Base-by-base conservation (phyloP, 2,113 vertebrate species). In the Hirundichthys speculiger region DNA sequence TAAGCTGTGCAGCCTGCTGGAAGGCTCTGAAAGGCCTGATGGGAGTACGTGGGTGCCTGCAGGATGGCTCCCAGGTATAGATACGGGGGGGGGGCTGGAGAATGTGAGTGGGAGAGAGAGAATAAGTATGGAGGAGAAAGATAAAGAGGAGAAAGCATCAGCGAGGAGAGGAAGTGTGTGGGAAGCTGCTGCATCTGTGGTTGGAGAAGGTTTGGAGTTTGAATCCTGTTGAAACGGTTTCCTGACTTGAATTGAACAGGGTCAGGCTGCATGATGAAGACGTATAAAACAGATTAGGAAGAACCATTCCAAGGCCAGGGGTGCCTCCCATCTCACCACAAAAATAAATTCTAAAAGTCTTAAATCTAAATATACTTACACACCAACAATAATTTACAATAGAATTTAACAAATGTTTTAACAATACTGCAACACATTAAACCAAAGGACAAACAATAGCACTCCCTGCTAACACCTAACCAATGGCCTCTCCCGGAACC, bases 21-120 rank as follows among this genome's bases (percentile, higher is more conserved):
- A 90, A 83, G 74, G 77, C 50, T 16, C 62, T 82, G 79, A 87
- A 90, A 83, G 69, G 69, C 64, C 58, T 39, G 70, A 69, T 65
- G 82, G 64, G 63, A 56, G 66, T 49, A 84, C 24, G 86, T 88
- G 84, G 89, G 88, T 50, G 85, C 85, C 75, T 66, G 48, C 8
- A 83, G 88, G 71, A 48, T 41, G 69, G 76, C 85, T 86, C 70
- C 71, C 71, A 79, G 82, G 76, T 87, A 73, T 39, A 85, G 82
- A 86, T 89, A 85, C 85, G 68, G 68, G 54, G n/a, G 24, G 49
- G 52, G 71, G 2, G 65, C 63, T 50, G 64, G 53, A 70, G 64
- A 85, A 81, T 75, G 62, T 77, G 82, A 64, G 79, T 79, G 64
- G 77, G 82, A 79, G 77, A 59, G 19, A 47, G 69, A 68, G 60